phyloP scores from a whole-genome alignment of 2,888 invertebrate genomes.

The Drosophila pegasa region DNA sequence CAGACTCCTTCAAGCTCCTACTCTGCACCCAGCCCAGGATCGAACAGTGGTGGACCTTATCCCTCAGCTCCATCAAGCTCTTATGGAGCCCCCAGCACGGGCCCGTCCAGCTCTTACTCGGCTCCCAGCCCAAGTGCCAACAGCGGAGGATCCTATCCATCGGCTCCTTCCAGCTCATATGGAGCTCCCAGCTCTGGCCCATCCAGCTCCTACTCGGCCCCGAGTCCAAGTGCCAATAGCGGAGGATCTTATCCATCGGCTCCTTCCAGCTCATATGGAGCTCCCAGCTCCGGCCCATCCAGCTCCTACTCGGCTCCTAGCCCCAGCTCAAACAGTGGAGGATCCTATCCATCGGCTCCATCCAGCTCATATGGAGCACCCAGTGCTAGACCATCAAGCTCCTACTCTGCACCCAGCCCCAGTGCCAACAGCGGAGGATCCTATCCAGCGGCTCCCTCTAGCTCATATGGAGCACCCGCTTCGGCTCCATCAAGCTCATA shows the following conservation, averaged over 20 bases:
- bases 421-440: constrained; percentile 35
- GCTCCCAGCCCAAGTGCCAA: constrained; percentile 11
- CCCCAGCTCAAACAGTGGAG: neutral
- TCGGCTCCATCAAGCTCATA: constrained; percentile 47
- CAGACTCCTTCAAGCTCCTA: constrained; percentile 45
- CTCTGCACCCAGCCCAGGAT: constrained; percentile 32
- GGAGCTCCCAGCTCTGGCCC: constrained; percentile 26
- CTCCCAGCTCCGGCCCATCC: constrained; percentile 64
- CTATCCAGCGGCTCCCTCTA: constrained; percentile 57
- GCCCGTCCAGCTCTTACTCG: constrained; percentile 23
- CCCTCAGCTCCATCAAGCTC: constrained; percentile 58
- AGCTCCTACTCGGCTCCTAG: constrained; percentile 27
- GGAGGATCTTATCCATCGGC: constrained; percentile 52
- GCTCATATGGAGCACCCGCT: constrained; percentile 80
- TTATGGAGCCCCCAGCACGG: constrained; percentile 80
- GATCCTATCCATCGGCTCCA: constrained; percentile 25
- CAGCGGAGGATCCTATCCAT: constrained; percentile 19
- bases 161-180: constrained; percentile 28
- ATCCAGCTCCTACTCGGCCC: constrained; percentile 47
- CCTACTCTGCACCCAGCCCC: constrained; percentile 44
- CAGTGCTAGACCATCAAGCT: constrained; percentile 34
- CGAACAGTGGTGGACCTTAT: constrained; percentile 42
- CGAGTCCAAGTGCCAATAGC: constrained; percentile 24
- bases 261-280: constrained; percentile 73
- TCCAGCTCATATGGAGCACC: constrained; percentile 33